Percentiles rank a stretch among this genome's conserved stretches.
phyloP scores from a whole-genome alignment of 2,888 invertebrate species.

The Girardia tigrina region DNA sequence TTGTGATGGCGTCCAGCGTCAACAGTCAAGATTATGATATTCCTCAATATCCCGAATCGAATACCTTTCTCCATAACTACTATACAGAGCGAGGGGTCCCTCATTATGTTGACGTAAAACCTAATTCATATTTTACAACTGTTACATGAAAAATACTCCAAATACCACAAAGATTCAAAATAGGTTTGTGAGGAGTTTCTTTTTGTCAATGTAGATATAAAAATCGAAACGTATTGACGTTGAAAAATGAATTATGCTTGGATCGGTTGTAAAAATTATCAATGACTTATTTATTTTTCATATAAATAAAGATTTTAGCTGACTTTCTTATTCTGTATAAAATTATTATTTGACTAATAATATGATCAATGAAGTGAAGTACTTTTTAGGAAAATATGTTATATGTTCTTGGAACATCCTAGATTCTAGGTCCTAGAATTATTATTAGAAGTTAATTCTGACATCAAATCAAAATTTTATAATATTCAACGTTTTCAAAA shows the following conservation, averaged over 20 bases:
- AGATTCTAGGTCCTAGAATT: too few relatives aligned
- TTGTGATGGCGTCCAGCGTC: neutral
- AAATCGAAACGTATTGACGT: neutral
- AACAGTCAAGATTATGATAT: conserved; percentile 7
- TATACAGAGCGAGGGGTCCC: neutral
- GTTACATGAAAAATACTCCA: neutral
- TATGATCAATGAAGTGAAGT: neutral
- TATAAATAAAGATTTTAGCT: neutral
- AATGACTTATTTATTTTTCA: neutral
- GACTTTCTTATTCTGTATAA: neutral
- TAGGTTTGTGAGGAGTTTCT: neutral
- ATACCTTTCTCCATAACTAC: conserved; percentile 19
- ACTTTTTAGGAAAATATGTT: too few relatives aligned
- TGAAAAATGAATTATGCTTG: neutral
- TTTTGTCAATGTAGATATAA: neutral
- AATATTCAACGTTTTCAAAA: too few relatives aligned
- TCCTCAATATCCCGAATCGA: neutral
- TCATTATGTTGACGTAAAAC: conserved; percentile 2
- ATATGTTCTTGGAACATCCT: too few relatives aligned
- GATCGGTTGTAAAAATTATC: neutral
- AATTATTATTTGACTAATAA: neutral
- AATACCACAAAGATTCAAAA: neutral
- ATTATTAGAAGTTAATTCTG: too few relatives aligned
- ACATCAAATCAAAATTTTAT: too few relatives aligned
- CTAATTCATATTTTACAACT: neutral